These are phyloP conservation scores for Drosophila orena DNA, from an alignment of 1,140 invertebrate genomes.

Conservation along the genomic window DNA sequence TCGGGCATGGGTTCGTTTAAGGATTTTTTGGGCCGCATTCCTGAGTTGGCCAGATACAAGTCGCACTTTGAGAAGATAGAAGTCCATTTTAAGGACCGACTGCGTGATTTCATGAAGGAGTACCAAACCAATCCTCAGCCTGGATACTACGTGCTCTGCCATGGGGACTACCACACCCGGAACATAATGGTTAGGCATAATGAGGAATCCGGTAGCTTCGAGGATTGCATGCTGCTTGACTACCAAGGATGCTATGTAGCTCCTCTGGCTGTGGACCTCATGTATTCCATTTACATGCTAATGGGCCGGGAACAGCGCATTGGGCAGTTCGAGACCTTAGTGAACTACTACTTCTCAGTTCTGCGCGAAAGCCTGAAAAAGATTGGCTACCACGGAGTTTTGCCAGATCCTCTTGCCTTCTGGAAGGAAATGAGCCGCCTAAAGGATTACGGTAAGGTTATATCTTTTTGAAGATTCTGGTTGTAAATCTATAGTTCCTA, in stretches of 20 bases:
- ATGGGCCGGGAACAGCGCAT: constrained; percentile 46
- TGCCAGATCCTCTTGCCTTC: constrained; percentile 41
- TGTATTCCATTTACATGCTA: constrained; percentile 63
- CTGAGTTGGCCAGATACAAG: constrained; percentile 56
- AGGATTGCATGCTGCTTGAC: constrained; percentile 62
- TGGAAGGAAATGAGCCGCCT: constrained; percentile 27
- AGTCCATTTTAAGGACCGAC: neutral
- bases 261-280: constrained; percentile 47
- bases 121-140: constrained; percentile 33
- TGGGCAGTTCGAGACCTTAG: constrained; percentile 24
- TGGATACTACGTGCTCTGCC: constrained; percentile 52
- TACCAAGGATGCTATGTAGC: constrained; percentile 50
- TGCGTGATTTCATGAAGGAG: constrained; percentile 24
- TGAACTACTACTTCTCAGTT: constrained; percentile 55
- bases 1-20: constrained; percentile 31
- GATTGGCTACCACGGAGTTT: constrained; percentile 53
- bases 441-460: constrained; percentile 32
- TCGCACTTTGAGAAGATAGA: constrained; percentile 37
- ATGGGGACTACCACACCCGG: constrained; percentile 62
- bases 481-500: neutral
- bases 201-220: constrained; percentile 21
- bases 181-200: constrained; percentile 71
- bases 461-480: accelerated
- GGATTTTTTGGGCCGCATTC: constrained; percentile 22
- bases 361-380: constrained; percentile 46